Conservation (phyloP, 2,113 vertebrate species). For the Catagonus wagneri region DNA sequence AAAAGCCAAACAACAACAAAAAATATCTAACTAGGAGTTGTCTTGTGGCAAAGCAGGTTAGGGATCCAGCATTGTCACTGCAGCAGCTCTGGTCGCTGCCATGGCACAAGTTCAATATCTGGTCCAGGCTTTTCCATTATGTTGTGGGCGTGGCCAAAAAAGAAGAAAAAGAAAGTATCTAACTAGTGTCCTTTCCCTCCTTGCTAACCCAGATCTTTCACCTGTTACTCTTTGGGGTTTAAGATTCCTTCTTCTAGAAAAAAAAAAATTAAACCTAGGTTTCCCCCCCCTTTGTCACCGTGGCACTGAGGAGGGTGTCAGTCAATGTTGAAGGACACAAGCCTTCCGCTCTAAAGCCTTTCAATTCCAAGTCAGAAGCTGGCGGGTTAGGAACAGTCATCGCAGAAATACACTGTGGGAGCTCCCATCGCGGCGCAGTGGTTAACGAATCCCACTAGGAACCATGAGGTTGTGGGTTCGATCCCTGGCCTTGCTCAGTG, state of each 20-base stretch:
- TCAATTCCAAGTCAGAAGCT: constrained; percentile 39
- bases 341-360: constrained; percentile 30
- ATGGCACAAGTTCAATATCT: too few relatives aligned
- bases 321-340: neutral
- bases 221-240: neutral
- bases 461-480: too few relatives aligned
- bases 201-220: neutral
- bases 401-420: neutral
- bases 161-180: neutral
- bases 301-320: neutral
- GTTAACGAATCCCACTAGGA: too few relatives aligned
- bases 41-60: too few relatives aligned
- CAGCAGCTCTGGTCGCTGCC: too few relatives aligned
- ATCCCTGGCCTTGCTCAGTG: too few relatives aligned
- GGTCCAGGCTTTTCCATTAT: too few relatives aligned
- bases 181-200: neutral
- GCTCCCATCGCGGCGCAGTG: too few relatives aligned
- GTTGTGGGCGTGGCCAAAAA: too few relatives aligned
- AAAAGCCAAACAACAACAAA: too few relatives aligned
- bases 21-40: too few relatives aligned
- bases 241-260: neutral
- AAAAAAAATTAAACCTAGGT: neutral
- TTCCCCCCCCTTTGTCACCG: neutral
- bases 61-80: too few relatives aligned
- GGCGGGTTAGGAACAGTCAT: neutral